phyloP scores from a whole-genome alignment of 2,113 vertebrate genomes.

The Pachycephala philippinensis region DNA sequence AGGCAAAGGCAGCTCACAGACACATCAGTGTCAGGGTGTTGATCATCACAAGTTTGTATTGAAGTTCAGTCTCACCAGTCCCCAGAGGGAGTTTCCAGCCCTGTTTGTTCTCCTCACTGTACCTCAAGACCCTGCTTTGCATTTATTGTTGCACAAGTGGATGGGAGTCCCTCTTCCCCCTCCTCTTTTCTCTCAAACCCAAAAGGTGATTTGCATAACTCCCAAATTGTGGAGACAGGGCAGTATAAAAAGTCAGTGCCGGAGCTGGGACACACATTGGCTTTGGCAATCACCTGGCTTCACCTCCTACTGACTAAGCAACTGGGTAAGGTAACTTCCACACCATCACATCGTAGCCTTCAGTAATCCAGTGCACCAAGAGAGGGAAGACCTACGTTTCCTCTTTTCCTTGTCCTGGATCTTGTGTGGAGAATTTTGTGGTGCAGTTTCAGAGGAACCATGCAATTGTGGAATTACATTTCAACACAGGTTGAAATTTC shows the following conservation, averaged over 20 bases:
- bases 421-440: neutral
- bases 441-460: neutral
- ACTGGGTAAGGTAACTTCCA: neutral
- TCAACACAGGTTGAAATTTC: neutral
- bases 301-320: neutral
- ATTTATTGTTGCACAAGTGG: neutral
- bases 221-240: neutral
- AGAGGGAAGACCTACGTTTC: neutral
- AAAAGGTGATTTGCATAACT: neutral
- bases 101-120: neutral
- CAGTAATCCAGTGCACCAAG: neutral
- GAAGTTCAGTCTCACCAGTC: neutral
- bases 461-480: neutral
- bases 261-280: neutral
- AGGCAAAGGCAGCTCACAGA: neutral
- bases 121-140: neutral
- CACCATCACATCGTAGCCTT: neutral
- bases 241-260: neutral
- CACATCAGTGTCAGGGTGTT: neutral
- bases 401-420: neutral
- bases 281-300: neutral
- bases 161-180: neutral
- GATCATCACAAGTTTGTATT: neutral
- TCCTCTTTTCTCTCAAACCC: neutral
- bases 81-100: neutral